These are phyloP conservation scores for Spizella passerina DNA, from an alignment of 2,797 vertebrate species.

Conservation along the genomic window DNA sequence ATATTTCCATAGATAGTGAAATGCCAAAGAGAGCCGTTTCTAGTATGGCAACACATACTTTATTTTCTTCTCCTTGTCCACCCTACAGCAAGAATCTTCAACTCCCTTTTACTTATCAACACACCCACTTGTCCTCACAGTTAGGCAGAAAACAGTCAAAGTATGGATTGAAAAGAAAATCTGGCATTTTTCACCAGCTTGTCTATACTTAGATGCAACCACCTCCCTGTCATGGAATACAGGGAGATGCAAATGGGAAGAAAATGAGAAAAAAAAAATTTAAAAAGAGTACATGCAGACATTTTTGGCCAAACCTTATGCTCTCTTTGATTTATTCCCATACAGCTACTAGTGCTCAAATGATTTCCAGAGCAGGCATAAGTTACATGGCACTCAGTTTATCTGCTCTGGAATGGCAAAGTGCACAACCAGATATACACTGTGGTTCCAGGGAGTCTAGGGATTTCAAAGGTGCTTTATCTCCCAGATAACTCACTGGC, in stretches of 20 bases:
- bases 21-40: neutral
- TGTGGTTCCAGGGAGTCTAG: slow-evolving; percentile 61
- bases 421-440: slow-evolving; percentile 19
- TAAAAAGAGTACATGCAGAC: neutral
- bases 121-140: neutral
- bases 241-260: neutral
- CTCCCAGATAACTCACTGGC: slow-evolving; percentile 53
- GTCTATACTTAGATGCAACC: neutral
- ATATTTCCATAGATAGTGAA: neutral
- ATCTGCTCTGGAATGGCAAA: slow-evolving; percentile 50
- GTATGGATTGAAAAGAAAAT: neutral
- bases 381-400: slow-evolving; percentile 27
- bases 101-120: neutral
- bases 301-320: neutral
- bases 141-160: neutral
- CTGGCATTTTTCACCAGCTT: neutral
- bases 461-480: slow-evolving; percentile 66
- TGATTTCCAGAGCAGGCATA: neutral
- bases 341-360: neutral
- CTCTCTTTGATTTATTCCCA: neutral
- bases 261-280: neutral
- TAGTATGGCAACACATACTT: neutral
- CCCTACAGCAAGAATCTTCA: neutral
- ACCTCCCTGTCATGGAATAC: neutral
- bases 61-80: neutral